Evolutionary conservation across 2,888 invertebrate genomes (phyloP), one percentile per base, ranked within the genome.

Genomic region (Altica lythri): DNA sequence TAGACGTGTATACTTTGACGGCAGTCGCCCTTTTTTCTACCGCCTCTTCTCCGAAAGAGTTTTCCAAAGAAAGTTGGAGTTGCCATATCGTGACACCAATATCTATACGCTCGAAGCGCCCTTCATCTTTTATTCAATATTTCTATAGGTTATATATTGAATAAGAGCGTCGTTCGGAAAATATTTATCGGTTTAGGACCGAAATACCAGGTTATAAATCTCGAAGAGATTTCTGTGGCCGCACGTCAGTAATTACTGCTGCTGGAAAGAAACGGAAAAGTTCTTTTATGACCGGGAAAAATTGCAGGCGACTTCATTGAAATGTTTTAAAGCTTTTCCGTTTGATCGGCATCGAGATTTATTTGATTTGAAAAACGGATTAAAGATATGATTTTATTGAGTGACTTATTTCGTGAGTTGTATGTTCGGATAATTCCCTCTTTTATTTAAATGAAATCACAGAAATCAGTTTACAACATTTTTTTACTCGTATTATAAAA

Each of bases 41-140:
- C 30, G 35, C 18, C 35, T 34, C 38, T 51, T 42, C 37, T 40
- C 16, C 46, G 14, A 50, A 16, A 35, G 44, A 46, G 45, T 55
- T 51, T 55, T 29, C 43, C 51, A 37, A 55, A 55, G 55, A 55
- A 55, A 55, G 42, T 55, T 55, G 46, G 46, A 51, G 55, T 55
- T 55, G 55, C 55, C 55, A 50, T 55, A 55, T 55, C 55, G 55
- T 46, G 55, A 55, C 55, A 55, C 55, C 55, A 55, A 55, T 55
- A 55, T 55, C 50, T 55, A 55, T 46, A 55, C 55, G 55, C 55
- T 47, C 34, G 32, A 38, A 43, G 42, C 50, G 51, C 35, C 55
- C 55, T 51, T 51, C 55, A 55, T 55, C 55, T 55, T 55, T 55
- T 55, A 55, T 55, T 55, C 55, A 55, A 55, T 51, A 51, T 55